These are phyloP conservation scores for Alsophila aescularia DNA, from an alignment of 2,888 invertebrate species.

Conservation along the genomic window DNA sequence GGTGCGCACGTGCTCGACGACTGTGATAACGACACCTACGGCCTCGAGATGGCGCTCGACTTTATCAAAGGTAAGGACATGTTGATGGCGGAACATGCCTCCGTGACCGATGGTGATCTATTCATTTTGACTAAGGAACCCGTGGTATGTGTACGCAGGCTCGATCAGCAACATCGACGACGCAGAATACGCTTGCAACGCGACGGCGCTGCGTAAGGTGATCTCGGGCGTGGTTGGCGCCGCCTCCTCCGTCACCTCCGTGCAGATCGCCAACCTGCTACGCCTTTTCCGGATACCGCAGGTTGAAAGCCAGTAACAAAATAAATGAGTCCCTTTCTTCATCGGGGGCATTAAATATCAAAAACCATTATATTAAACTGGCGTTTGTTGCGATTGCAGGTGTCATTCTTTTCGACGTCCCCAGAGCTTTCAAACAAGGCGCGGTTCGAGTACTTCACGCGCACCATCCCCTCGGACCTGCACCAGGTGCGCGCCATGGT, in stretches of 20 bases:
- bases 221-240: constrained; percentile 68
- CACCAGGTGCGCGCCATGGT: constrained; percentile 98
- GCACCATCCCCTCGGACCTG: constrained; percentile 97
- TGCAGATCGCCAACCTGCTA: constrained; percentile 94
- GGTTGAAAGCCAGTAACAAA: constrained; percentile 65
- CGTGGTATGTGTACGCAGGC: constrained; percentile 85
- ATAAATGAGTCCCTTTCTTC: constrained; percentile 9
- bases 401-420: constrained; percentile 98
- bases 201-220: constrained; percentile 88
- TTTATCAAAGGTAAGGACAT: constrained; percentile 92
- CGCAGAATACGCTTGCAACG: constrained; percentile 93
- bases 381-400: constrained; percentile 81
- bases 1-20: constrained; percentile 95
- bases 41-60: constrained; percentile 95
- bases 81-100: not conserved
- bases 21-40: constrained; percentile 96
- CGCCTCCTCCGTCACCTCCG: constrained; percentile 95
- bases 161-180: constrained; percentile 97
- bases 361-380: not conserved
- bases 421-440: constrained; percentile 97
- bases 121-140: too few species aligned
- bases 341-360: not conserved
- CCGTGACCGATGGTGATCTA: not conserved
- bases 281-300: constrained; percentile 96
- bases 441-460: constrained; percentile 96